A percentile compares a stretch with the other conserved stretches of the same genome.
phyloP scores from a whole-genome alignment of 1,140 invertebrate species.

The Sitophilus oryzae region DNA sequence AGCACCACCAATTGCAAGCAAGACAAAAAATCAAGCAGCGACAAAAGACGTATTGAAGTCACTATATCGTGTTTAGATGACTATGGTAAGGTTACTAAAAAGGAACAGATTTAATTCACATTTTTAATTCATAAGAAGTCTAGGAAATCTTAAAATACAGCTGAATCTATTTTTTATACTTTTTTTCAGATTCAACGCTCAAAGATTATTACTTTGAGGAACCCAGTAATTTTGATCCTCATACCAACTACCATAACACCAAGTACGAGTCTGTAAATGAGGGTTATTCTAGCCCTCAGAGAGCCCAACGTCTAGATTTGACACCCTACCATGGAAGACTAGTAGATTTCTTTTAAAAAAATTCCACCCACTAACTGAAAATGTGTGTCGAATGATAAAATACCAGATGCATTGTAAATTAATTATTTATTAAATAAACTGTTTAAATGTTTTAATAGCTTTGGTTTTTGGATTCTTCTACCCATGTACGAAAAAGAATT shows the following conservation, averaged over 20 bases:
- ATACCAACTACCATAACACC: conserved; percentile 24
- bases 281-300: conserved; percentile 1
- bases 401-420: no score
- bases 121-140: neutral
- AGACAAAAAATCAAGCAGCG: conserved; percentile 18
- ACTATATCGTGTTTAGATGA: conserved; percentile 30
- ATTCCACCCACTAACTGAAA: no score
- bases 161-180: neutral
- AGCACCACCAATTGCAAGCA: conserved; percentile 28
- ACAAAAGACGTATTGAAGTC: conserved; percentile 21
- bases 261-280: conserved; percentile 17
- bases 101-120: neutral
- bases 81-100: conserved; percentile 7
- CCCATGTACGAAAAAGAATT: no score
- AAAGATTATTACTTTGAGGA: conserved; percentile 26
- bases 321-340: conserved; percentile 1
- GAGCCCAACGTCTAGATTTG: conserved; percentile 6
- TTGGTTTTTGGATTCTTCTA: no score
- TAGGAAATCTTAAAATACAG: neutral
- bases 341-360: conserved; percentile 11
- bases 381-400: no score
- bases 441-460: no score
- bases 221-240: conserved; percentile 13
- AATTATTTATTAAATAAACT: no score
- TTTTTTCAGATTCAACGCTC: conserved; percentile 16